Base-by-base conservation (phyloP, 2,888 invertebrate genomes). In the Agonopterix subpropinquella region DNA sequence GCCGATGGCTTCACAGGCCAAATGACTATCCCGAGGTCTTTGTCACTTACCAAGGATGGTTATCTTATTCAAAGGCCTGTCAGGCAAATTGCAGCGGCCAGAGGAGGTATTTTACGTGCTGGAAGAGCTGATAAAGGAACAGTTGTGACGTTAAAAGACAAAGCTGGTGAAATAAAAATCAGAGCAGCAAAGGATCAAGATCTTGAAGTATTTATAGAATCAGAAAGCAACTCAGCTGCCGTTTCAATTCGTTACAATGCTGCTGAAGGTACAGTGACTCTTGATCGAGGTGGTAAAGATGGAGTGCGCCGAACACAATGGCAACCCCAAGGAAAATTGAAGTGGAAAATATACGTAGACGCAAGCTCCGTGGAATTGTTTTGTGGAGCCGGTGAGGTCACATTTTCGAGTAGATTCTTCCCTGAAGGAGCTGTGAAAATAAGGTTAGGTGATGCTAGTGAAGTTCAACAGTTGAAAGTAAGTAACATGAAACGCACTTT, bases 1-100 rank as follows among this genome's bases (percentile, higher is more conserved):
- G 41, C 61, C 1, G 74, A 80, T 48, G 83, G 83, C 2, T 89
- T 75, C 55, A 74, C 79, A n/a, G 89, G 89, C 1, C 71, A 70
- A 43, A 75, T 85, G 69, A 80, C 83, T 2, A 55, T 89, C 3
- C 70, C 83, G 0, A 73, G 89, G 58, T 56, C 54, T 44, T 56
- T 89, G n/a, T 56, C 53, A 0, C 54, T 89, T 0, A 57, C 67
- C 0, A 41, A 55, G 48, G 57, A 78, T 35, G 62, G 66, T 2
- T 58, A 41, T 11, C 50, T 86, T 1, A 43, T 75, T 5, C 86
- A 86, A 53, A 71, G 61, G 41, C 84, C 84, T 4, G 57, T 80
- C 0, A 28, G 48, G 35, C 73, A 78, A 54, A 58, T 75, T 1
- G 28, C 13, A 8, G 44, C 5, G 2, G 59, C 65, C 0, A 61